Conservation (phyloP, 2,113 vertebrate genomes). For the Ceyx margarethae region DNA sequence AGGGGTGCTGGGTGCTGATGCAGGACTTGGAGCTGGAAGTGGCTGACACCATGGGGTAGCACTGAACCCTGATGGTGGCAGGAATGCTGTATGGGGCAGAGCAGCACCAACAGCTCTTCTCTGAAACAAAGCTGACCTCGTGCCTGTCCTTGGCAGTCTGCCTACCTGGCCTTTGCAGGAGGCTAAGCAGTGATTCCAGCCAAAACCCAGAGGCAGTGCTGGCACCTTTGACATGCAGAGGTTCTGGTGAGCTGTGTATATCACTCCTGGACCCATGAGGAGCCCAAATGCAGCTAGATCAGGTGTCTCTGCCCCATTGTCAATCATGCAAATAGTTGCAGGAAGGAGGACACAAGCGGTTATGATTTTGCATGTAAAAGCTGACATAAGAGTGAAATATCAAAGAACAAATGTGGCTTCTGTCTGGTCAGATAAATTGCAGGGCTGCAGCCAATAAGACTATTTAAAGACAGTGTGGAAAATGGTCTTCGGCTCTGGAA, state of each 20-base stretch:
- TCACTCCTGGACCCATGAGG: accelerated
- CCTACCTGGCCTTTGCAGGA: neutral
- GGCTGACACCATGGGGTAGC: neutral
- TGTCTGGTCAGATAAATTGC: slow-evolving; percentile 11
- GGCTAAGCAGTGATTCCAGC: neutral
- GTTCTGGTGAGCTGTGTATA: neutral
- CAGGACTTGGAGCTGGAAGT: neutral
- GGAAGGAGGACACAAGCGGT: neutral
- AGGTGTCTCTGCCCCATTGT: neutral
- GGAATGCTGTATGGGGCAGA: neutral
- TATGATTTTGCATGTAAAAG: accelerated
- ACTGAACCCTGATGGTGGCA: accelerated
- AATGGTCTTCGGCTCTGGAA: neutral
- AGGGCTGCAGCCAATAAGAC: neutral
- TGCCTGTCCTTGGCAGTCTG: slow-evolving; percentile 24
- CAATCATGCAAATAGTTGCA: accelerated
- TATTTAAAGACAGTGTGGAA: neutral
- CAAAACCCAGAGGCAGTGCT: neutral
- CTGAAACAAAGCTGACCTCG: neutral
- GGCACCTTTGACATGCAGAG: neutral
- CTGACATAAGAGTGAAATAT: neutral
- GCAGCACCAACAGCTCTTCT: neutral
- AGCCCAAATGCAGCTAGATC: neutral
- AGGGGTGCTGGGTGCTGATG: neutral
- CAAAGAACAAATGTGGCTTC: neutral